Evolutionary conservation across 2,888 invertebrate genomes (phyloP).

Genomic region (Philopedon plagiatum): DNA sequence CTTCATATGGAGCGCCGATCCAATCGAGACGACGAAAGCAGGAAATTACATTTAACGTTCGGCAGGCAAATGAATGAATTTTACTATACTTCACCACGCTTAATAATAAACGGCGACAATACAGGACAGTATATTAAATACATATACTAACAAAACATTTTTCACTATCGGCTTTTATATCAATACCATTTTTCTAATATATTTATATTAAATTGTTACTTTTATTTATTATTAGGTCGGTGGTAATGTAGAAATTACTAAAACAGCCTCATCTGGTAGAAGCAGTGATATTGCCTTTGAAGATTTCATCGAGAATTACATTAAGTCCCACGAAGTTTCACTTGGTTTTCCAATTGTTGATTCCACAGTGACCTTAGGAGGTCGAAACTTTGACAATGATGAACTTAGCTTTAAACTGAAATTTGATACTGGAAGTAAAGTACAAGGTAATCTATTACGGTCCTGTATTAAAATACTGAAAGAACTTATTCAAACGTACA

Average conservation of each 20-base stretch:
- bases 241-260: conserved; percentile 42
- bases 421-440: conserved; percentile 67
- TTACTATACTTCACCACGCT: no score
- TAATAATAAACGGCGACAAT: no score
- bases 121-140: no score
- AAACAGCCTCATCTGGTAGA: conserved; percentile 33
- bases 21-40: no score
- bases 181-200: no score
- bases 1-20: no score
- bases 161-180: no score
- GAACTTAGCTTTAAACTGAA: conserved; percentile 82
- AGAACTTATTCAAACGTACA: no score
- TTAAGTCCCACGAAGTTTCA: conserved; percentile 83
- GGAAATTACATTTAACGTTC: no score
- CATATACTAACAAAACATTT: no score
- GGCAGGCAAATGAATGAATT: no score
- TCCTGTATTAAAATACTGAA: no score
- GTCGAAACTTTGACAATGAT: conserved; percentile 82
- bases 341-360: conserved; percentile 83
- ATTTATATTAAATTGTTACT: neutral
- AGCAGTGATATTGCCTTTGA: conserved; percentile 61
- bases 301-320: conserved; percentile 78
- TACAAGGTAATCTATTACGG: conserved; percentile 61
- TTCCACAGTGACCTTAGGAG: conserved; percentile 81
- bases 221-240: conserved; percentile 25